Base-by-base conservation (phyloP, 2,113 vertebrate species). In the Erinaceus europaeus region DNA sequence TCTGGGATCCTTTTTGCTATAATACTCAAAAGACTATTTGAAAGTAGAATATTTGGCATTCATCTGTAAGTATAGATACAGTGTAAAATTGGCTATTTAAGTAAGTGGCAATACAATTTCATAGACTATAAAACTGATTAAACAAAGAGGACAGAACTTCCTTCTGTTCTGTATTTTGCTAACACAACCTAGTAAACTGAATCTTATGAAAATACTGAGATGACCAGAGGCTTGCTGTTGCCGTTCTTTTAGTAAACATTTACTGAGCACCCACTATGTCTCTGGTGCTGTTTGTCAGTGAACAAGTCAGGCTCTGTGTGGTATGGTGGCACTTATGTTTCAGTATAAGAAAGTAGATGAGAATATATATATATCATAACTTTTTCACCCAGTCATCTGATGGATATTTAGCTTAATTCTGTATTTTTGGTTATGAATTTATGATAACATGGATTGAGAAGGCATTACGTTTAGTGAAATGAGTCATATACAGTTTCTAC, bases 151-250 rank as follows among this genome's bases (percentile, higher is more conserved):
- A 32, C 8, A 29, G 36, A n/a, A 9, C n/a, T 25, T 42, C 52
- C 29, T 9, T 11, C 44, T 5, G 34, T 38, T 59, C 46, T 75
- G 50, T 29, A 18, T 73, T 62, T 76, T 72, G 29, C 12, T 29
- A 34, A 48, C 23, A 14, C 3, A 29, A 8, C 8, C 0, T 1
- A 48, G n/a, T n/a, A 12, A 44, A 61, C 4, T 18, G 52, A 42
- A 2, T 15, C 11, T 3, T 0, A 14, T 2, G 14, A 23, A 46
- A n/a, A 4, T 1, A 10, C 25, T 52, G 23, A 52, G 36, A 14
- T 0, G 18, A 36, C 36, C 9, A 14, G 21, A 14, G 38, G n/a
- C 14, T 13, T 53, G 40, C 27, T 5, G n/a, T 9, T 77, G 44
- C 2, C 53, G 15, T 27, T 82, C 55, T 53, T 59, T 32, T 29